phyloP scores from a whole-genome alignment of 2,888 invertebrate species.

The Drosophila stalkeri region DNA sequence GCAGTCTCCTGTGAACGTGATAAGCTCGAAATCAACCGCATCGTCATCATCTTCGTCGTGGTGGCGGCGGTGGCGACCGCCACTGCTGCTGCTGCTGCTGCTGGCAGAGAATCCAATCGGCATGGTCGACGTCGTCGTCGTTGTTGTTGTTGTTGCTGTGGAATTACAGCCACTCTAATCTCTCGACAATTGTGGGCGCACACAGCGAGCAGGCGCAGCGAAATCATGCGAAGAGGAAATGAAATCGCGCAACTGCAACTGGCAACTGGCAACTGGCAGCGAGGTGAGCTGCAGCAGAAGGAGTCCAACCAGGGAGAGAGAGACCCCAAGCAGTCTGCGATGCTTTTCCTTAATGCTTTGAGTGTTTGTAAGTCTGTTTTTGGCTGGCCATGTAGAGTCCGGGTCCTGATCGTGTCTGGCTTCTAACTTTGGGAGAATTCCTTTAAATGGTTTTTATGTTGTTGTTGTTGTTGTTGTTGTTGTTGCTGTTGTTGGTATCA shows the following conservation, averaged over 20 bases:
- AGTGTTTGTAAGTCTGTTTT: constrained; percentile 51
- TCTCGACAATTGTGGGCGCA: constrained; percentile 81
- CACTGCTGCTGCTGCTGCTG: constrained; percentile 17
- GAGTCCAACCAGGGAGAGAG: constrained; percentile 14
- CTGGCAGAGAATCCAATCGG: constrained; percentile 62
- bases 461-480: neutral
- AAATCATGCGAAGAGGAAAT: constrained; percentile 79
- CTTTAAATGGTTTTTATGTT: constrained; percentile 74
- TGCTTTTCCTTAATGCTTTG: constrained; percentile 46
- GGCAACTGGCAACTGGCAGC: constrained; percentile 10
- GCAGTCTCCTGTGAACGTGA: constrained; percentile 76
- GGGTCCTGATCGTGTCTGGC: constrained; percentile 70
- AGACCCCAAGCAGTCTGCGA: constrained; percentile 85
- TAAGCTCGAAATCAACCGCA: constrained; percentile 76
- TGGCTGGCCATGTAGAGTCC: constrained; percentile 54
- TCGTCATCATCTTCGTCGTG: constrained; percentile 56
- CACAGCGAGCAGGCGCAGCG: constrained; percentile 50
- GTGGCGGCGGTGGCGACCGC: constrained; percentile 37
- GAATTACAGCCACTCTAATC: constrained; percentile 79
- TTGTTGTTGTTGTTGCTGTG: constrained; percentile 44
- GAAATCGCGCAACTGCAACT: constrained; percentile 66
- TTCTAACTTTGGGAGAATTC: constrained; percentile 76
- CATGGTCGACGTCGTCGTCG: constrained; percentile 34
- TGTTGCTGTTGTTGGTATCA: constrained; percentile 44
- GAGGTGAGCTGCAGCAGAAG: constrained; percentile 1